phyloP scores from a whole-genome alignment of 2,888 invertebrate genomes.

The Macrosoma leucophasiata region DNA sequence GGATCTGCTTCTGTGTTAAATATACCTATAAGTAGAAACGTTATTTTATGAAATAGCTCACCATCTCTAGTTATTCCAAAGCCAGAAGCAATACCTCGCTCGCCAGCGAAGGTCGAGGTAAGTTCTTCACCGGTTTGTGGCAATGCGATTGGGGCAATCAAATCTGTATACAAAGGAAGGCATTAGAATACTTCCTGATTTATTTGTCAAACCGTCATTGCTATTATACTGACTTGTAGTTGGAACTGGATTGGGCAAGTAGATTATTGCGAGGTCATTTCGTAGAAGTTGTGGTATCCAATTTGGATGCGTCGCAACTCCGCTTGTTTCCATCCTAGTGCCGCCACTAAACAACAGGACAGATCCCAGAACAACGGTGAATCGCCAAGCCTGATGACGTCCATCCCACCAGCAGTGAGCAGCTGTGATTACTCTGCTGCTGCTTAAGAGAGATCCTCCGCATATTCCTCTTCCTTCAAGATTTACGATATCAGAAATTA shows the following conservation, averaged over 20 bases:
- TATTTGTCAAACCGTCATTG: too few species aligned
- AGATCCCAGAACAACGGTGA: slow-evolving; percentile 40
- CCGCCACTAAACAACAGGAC: slow-evolving; percentile 36
- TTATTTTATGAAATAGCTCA: too few species aligned
- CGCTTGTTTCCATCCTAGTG: slow-evolving; percentile 31
- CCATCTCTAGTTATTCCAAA: slow-evolving; percentile 39
- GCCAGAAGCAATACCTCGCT: slow-evolving; percentile 36
- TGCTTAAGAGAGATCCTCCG: slow-evolving; percentile 36
- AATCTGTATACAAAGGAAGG: slow-evolving; percentile 26
- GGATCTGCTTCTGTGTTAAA: too few species aligned
- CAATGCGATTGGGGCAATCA: slow-evolving; percentile 35
- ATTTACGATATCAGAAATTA: slow-evolving; percentile 36
- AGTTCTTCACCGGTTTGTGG: slow-evolving; percentile 37
- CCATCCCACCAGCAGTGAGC: slow-evolving; percentile 52
- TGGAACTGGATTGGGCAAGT: slow-evolving; percentile 30
- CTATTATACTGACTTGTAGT: slow-evolving; percentile 38
- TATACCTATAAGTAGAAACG: too few species aligned
- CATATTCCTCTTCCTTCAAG: slow-evolving; percentile 39
- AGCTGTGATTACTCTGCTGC: slow-evolving; percentile 35
- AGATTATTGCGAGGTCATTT: slow-evolving; percentile 43
- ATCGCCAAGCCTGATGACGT: slow-evolving; percentile 32
- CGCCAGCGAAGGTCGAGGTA: slow-evolving; percentile 30
- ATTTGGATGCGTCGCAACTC: slow-evolving; percentile 32
- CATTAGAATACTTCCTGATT: neutral
- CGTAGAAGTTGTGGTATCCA: slow-evolving; percentile 35